Evolutionary conservation across 2,797 vertebrate species (phyloP), one percentile per base, ranked within the genome.

Genomic region (Emys orbicularis): DNA sequence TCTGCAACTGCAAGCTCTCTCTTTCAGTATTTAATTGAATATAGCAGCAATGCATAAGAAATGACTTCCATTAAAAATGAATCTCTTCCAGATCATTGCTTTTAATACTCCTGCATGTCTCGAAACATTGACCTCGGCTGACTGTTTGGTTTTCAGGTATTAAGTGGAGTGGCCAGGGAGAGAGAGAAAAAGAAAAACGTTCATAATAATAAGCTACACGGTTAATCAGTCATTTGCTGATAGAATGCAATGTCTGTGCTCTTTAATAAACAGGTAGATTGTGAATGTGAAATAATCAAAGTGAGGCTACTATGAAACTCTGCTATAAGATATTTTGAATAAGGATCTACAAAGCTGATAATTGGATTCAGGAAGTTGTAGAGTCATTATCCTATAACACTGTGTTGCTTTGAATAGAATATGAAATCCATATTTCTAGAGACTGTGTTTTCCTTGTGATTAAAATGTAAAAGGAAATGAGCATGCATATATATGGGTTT

Each of bases 301-400:
- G 85, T 93, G 85, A 65, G 87, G 41, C 90, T 95, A 91, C 93
- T 97, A 95, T 3, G 9, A 97, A 97, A 94, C 76, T 96, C 94
- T 90, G 92, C 88, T 80, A 84, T 15, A 50, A 90, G 88, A 91
- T 84, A 90, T 92, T 96, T 89, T 85, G 88, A 96, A 90, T 88
- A 97, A 97, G n/a, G 37, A 93, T 95, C 95, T 96, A 82, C 82
- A 94, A 93, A 97, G 89, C 91, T 97, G 97, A 95, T 98, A 97
- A 98, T 96, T 97, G 97, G 96, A 97, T 97, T 97, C 87, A 82
- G 96, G 91, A 93, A 96, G 95, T 95, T 98, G 97, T 97, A 97
- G 97, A 98, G 96, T 97, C 97, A 97, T 95, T 97, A 94, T 93
- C 89, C 76, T 90, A 1, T 53, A 89, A 95, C 97, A 97, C 94